Base-by-base conservation (phyloP, 2,888 invertebrate species). In the Caenorhabditis zanzibari region DNA sequence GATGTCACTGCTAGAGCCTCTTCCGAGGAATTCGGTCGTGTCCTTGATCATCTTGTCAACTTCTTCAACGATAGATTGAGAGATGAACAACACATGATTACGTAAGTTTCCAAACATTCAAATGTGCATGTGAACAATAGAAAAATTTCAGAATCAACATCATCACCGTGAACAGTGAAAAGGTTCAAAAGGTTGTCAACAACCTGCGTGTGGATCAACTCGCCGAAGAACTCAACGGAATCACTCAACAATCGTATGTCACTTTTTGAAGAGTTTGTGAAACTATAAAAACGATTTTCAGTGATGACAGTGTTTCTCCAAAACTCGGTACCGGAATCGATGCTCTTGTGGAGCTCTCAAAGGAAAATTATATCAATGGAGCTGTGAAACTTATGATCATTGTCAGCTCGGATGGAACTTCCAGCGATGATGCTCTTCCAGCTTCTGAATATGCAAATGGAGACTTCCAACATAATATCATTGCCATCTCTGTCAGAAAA, bases 371-470 rank as follows among this genome's bases (percentile, higher is more conserved):
- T 47, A 85, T 91, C 47, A 54, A 71, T 52, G 91, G 90, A 72
- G 88, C 87, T 2, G 75, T 86, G 19, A 83, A 87, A 35, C 68
- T 91, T 16, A 81, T 90, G 54, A 49, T 91, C 1, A 72, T 91
- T 26, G 85, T 91, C 61, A 89, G 89, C 72, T 85, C 89, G 4
- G 90, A 91, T 73, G 90, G 89, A 61, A 89, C 90, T 26, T 87
- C 88, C 32, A 86, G 88, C 54, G 88, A 88, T 66, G 84, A 89
- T n/a, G 85, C 86, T 41, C 63, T 86, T 14, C 86, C 89, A 22
- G 81, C 89, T n/a, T 87, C 88, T 28, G 88, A 89, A 79, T 86
- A 75, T 24, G 88, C 88, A 4, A 77, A 73, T 26, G 86, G 73
- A 28, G 88, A 88, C 63, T 89, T 81, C 77, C 79, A 85, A 35